Base-by-base conservation (phyloP, 2,797 vertebrate species). In the Tokudaia tokunoshimensis region DNA sequence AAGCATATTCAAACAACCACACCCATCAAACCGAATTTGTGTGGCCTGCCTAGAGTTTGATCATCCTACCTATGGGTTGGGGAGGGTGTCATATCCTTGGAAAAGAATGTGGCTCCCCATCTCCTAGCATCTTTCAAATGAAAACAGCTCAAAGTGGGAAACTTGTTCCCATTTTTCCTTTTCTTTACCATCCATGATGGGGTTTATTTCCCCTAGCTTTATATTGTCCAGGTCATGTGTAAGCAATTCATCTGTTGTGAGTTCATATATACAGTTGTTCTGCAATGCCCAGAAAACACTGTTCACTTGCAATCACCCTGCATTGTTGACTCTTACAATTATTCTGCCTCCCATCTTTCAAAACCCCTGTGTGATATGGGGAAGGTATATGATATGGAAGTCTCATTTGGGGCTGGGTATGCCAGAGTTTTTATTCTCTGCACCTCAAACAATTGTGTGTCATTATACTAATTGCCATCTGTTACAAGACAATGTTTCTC, bases 21-120 rank as follows among this genome's bases (percentile, higher is more conserved):
- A 37, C 34, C 6, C 10, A 50, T 47, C 10, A 50, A 84, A 10
- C 17, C 29, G 34, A 34, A 34, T 82, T 41, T 29, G 22, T 57
- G 5, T 83, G 59, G 2, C 4, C 41, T 63, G 15, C 15, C 26
- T 50, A 20, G 11, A 67, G 41, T 50, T 85, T 34, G 29, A 6
- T 13, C 82, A 50, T 31, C 5, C 61, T 67, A 22, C 15, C 29
- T 29, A 65, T 29, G 63, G 63, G 13, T 13, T 37, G 70, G 1
- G 10, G 20, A 0, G 1, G 24, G 41, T 3, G 5, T 67, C 44
- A 22, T 50, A 34, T 12, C 10, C 10, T 50, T 85, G 2, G 20
- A 85, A 67, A 44, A 50, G 11, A 50, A 67, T 13, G 0, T 34
- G 31, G 10, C 26, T 65, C 19, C 3, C 29, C 59, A 31, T 84